Base-by-base conservation (phyloP, 2,888 invertebrate genomes). In the Xestia sexstrigata region DNA sequence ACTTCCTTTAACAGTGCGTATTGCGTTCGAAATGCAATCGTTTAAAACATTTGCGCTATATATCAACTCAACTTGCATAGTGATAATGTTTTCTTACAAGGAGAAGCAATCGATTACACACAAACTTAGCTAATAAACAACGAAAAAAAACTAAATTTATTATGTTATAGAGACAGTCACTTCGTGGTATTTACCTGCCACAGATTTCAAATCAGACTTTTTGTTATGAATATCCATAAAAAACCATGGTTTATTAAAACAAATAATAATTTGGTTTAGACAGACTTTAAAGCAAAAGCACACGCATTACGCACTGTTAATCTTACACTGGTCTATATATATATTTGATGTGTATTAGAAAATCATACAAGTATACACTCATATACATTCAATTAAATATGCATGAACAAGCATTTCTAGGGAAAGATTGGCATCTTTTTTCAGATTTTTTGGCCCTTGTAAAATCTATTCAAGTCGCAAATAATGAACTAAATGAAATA, bases 291-390 rank as follows among this genome's bases (percentile, higher is more conserved):
- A 30, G 23, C 35, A 17, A 39, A 26, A 74, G 45, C 30, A 30
- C 47, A 15, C 55, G 23, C 79, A 68, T 11, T 49, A 79, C 63
- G 84, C 63, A 68, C 84, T 68, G 39, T 79, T 83, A 63, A 68
- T 20, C 52, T 20, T 20, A 52, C 78, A 67, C 78, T 78, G 78
- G 60, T 79, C 60, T 15, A 55, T 30, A 0, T 30, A 15, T 45
- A 30, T 42, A 39, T 65, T 65, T 39, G 8, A 42, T 42, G 65
- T n/a, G 42, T 42, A n/a, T 1, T 4, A n/a, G 13, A 23, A 11
- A n/a, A 42, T 42, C 30, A 60, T 60, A 60, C 20, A 30, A 30
- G 30, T 62, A 9, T 62, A 9, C 20, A 62, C 60, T 62, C 30
- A 35, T 35, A 9, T 30, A 20, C 5, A 62, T 11, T 9, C 20